Evolutionary conservation across 2,113 vertebrate species (phyloP).

Genomic region (Pitta sordida): DNA sequence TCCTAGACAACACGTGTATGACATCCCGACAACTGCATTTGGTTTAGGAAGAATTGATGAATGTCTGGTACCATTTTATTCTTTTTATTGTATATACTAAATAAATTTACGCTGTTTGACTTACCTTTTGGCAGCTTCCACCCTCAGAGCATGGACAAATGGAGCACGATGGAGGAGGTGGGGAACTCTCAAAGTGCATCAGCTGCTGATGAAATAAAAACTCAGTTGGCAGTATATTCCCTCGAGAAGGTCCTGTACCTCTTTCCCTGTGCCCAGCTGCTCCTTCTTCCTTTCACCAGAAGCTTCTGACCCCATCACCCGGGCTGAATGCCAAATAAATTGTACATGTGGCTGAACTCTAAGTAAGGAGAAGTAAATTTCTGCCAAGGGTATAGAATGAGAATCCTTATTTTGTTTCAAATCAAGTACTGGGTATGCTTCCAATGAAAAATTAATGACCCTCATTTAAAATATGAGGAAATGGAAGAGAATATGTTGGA

Average conservation of each 20-base stretch:
- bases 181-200: not conserved
- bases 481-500: not conserved
- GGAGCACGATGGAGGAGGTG: not conserved
- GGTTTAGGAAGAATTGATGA: not conserved
- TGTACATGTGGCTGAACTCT: not conserved
- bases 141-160: not conserved
- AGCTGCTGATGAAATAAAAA: constrained; percentile 6
- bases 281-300: not conserved
- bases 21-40: not conserved
- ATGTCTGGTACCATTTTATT: not conserved
- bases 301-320: not conserved
- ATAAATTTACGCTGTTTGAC: not conserved
- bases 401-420: constrained; percentile 8
- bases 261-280: not conserved
- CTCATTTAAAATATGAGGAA: constrained; percentile 5
- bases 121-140: not conserved
- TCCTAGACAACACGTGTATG: not conserved
- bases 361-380: not conserved
- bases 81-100: not conserved
- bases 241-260: not conserved
- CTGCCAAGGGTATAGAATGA: not conserved
- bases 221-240: not conserved
- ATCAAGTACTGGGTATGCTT: not conserved
- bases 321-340: constrained; percentile 11
- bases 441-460: not conserved